These are phyloP conservation scores for Podargus strigoides DNA, from an alignment of 2,797 vertebrate species.

Conservation along the genomic window DNA sequence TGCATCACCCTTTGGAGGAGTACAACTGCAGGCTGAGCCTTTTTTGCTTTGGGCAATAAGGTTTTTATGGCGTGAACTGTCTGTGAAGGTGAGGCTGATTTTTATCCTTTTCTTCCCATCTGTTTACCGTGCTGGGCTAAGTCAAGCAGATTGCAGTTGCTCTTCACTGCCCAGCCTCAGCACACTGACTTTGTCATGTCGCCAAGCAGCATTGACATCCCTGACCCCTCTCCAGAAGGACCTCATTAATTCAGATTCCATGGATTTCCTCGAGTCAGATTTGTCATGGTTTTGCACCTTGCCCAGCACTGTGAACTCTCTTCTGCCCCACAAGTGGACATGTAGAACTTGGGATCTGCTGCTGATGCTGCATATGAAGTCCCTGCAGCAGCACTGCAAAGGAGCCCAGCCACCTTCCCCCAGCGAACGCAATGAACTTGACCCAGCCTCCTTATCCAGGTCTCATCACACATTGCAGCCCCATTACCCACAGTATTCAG, in stretches of 20 bases:
- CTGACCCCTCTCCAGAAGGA: not conserved
- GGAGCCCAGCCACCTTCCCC: not conserved
- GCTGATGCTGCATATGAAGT: not conserved
- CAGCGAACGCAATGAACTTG: fast-evolving
- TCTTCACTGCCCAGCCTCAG: not conserved
- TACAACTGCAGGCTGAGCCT: not conserved
- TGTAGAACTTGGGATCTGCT: not conserved
- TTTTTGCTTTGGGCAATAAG: not conserved
- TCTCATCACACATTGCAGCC: not conserved
- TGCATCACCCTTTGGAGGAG: not conserved
- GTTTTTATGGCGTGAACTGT: not conserved
- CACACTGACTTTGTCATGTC: not conserved
- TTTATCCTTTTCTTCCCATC: not conserved
- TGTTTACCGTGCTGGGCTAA: not conserved
- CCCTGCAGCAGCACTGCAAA: not conserved
- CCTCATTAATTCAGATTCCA: not conserved
- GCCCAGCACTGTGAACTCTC: not conserved
- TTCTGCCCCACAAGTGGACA: not conserved
- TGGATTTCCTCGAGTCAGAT: not conserved
- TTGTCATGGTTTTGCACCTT: not conserved
- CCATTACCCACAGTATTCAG: not conserved
- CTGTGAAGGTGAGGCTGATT: not conserved
- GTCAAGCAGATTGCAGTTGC: not conserved
- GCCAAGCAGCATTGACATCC: not conserved
- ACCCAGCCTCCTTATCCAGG: not conserved